Evolutionary conservation across 2,113 vertebrate genomes (phyloP).

Genomic region (Thymallus thymallus): DNA sequence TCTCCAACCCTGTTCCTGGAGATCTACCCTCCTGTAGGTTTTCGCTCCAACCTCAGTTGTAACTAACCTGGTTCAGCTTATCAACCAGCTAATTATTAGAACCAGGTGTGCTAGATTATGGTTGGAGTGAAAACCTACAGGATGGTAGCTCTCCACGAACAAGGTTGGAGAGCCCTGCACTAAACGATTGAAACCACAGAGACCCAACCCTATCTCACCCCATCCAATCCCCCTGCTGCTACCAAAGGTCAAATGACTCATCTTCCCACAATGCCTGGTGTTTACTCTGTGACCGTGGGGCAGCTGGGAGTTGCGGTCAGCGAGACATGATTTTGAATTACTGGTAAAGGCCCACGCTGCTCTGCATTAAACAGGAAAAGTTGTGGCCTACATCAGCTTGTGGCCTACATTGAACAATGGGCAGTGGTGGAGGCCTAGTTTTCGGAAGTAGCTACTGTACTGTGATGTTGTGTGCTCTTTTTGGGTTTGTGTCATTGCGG

Average conservation of each 20-base stretch:
- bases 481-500: constrained; percentile 33
- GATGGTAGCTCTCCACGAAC: no score
- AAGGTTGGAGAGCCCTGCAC: no score
- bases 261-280: constrained; percentile 3
- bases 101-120: no score
- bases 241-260: constrained; percentile 3
- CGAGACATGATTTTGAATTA: constrained; percentile 18
- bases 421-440: constrained; percentile 37
- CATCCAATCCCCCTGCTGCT: neutral
- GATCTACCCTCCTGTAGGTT: no score
- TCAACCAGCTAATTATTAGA: no score
- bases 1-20: no score
- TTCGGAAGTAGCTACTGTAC: constrained; percentile 24
- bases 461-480: constrained; percentile 34
- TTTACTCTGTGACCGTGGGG: constrained; percentile 19
- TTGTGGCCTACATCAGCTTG: constrained; percentile 42
- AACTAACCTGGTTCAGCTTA: no score
- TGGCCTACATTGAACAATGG: constrained; percentile 57
- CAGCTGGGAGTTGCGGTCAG: constrained; percentile 39
- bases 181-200: neutral
- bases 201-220: neutral
- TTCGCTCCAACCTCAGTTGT: no score
- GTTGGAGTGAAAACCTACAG: no score
- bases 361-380: constrained; percentile 34
- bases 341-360: constrained; percentile 36